Evolutionary conservation across 2,113 vertebrate genomes (phyloP).

Genomic region (Craseonycteris thonglongyai): DNA sequence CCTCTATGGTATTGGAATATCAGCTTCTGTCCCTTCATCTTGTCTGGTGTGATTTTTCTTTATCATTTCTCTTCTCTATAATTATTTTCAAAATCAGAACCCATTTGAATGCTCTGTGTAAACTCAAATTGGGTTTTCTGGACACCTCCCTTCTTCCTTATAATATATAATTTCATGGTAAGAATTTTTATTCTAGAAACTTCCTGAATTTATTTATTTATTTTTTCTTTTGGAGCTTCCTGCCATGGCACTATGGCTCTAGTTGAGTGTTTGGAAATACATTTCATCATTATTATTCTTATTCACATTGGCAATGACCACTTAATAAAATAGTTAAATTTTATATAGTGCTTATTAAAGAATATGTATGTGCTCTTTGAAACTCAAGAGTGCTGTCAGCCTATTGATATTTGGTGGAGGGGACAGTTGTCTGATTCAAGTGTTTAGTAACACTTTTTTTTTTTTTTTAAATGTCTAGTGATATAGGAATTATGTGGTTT

Average conservation of each 20-base stretch:
- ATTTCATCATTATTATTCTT: background rate
- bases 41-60: background rate
- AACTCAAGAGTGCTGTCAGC: background rate
- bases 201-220: background rate
- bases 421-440: background rate
- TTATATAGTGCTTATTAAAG: background rate
- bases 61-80: background rate
- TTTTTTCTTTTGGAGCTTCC: background rate
- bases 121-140: background rate
- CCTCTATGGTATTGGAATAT: background rate
- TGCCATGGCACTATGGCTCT: background rate
- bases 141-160: background rate
- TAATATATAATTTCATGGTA: background rate
- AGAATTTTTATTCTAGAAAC: background rate
- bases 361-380: background rate
- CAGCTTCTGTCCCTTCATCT: background rate
- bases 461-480: background rate
- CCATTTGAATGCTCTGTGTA: background rate
- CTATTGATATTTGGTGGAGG: background rate
- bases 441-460: background rate
- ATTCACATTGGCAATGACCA: background rate
- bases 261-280: background rate
- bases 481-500: background rate
- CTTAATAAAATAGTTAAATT: conserved; percentile 20
- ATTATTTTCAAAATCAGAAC: background rate